phyloP scores from a whole-genome alignment of 1,140 invertebrate species.

The Calephelis nemesis region DNA sequence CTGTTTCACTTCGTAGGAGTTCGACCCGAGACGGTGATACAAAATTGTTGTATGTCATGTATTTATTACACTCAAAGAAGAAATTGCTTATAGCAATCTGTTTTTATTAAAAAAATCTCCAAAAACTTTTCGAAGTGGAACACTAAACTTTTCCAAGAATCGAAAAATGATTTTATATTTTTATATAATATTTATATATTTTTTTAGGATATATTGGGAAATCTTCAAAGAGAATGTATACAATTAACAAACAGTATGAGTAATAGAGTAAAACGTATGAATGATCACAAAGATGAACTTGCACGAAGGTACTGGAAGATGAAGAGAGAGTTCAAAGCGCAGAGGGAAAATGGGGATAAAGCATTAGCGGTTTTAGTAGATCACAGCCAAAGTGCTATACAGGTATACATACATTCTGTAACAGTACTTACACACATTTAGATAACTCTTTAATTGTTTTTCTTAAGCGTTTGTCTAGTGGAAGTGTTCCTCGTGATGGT shows the following conservation, averaged over 20 bases:
- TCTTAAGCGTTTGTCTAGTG: too few species aligned
- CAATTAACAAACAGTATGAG: slow-evolving; percentile 46
- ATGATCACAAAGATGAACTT: slow-evolving; percentile 51
- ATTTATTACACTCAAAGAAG: too few species aligned
- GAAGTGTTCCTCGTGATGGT: too few species aligned
- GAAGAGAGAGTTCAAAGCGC: slow-evolving; percentile 52
- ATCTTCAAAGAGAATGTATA: slow-evolving; percentile 58
- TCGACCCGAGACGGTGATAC: too few species aligned
- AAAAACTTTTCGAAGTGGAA: too few species aligned
- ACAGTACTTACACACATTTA: not conserved
- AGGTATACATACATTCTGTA: slow-evolving; percentile 36
- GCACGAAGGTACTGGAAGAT: slow-evolving; percentile 55
- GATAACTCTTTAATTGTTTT: not conserved
- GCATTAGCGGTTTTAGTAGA: slow-evolving; percentile 56
- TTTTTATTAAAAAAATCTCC: too few species aligned
- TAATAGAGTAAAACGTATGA: slow-evolving; percentile 51
- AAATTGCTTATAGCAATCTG: too few species aligned
- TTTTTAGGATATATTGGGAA: slow-evolving; percentile 47
- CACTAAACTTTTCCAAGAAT: too few species aligned
- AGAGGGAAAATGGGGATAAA: slow-evolving; percentile 36
- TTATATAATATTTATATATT: too few species aligned
- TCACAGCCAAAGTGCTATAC: slow-evolving; percentile 54
- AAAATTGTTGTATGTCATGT: too few species aligned
- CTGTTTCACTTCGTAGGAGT: too few species aligned
- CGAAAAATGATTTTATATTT: too few species aligned